phyloP scores from a whole-genome alignment of 2,888 invertebrate species.

The Bugula neritina region DNA sequence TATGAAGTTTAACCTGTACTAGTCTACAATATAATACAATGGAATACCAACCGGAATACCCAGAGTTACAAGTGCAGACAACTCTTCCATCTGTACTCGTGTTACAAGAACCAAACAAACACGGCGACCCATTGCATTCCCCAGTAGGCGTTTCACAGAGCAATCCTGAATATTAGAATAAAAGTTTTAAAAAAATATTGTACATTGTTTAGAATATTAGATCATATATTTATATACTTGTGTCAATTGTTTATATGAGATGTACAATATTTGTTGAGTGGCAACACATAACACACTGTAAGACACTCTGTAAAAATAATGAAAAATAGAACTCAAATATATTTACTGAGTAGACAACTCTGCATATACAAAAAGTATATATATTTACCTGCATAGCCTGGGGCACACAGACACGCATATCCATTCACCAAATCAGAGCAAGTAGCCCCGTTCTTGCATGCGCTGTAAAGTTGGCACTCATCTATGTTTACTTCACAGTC shows the following conservation, averaged over 20 bases:
- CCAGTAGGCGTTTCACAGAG: not conserved
- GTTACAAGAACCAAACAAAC: not conserved
- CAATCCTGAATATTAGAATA: too few species aligned
- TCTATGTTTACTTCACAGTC: conserved; percentile 9
- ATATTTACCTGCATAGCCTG: not conserved
- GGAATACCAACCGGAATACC: not conserved
- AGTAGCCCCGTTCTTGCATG: not conserved
- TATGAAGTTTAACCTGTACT: too few species aligned
- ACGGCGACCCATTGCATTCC: not conserved
- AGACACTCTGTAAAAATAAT: too few species aligned
- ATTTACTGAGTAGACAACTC: too few species aligned
- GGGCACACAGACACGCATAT: not conserved
- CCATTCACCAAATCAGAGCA: conserved; percentile 2
- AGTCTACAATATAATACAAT: too few species aligned
- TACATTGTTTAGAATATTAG: too few species aligned
- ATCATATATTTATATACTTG: too few species aligned
- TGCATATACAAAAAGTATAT: not conserved
- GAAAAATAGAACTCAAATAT: too few species aligned
- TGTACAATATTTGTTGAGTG: too few species aligned
- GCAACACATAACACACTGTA: too few species aligned
- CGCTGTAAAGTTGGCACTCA: not conserved
- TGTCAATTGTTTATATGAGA: too few species aligned
- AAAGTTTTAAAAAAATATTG: too few species aligned
- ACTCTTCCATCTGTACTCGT: not conserved
- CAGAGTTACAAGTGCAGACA: not conserved